A percentile compares a stretch with the other conserved stretches of the same genome.
phyloP scores from a whole-genome alignment of 2,888 invertebrate species.

The Drosophila formosana region DNA sequence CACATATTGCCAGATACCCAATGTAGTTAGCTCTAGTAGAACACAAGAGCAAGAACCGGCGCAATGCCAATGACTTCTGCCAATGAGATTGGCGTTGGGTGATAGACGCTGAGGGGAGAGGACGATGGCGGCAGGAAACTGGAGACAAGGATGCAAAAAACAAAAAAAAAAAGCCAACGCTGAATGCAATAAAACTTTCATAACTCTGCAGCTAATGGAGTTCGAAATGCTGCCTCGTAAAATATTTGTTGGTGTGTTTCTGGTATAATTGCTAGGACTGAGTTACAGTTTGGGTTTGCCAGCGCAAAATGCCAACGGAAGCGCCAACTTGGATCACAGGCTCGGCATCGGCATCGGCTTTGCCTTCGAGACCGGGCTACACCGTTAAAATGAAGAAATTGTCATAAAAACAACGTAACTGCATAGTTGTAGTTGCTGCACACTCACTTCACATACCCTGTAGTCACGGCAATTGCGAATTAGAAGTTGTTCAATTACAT shows the following conservation, averaged over 20 bases:
- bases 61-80: constrained; percentile 74
- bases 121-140: constrained; percentile 20
- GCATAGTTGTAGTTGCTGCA: constrained; percentile 33
- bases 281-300: constrained; percentile 49
- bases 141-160: constrained; percentile 40
- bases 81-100: constrained; percentile 1
- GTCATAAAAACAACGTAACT: constrained; percentile 70
- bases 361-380: constrained; percentile 17
- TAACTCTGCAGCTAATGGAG: constrained; percentile 79
- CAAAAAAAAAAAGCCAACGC: constrained; percentile 37
- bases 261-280: constrained; percentile 72
- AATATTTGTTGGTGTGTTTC: constrained; percentile 65
- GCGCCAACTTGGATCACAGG: constrained; percentile 68
- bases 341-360: constrained; percentile 6
- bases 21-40: constrained; percentile 48
- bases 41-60: constrained; percentile 33
- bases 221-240: constrained; percentile 78
- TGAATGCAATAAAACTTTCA: constrained; percentile 79
- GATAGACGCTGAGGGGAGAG: neutral
- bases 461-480: neutral
- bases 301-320: constrained; percentile 65
- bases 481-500: neutral
- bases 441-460: constrained; percentile 35
- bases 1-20: constrained; percentile 37
- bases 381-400: constrained; percentile 74